A percentile compares a stretch with the other conserved stretches of the same genome.
Evolutionary conservation across 2,797 vertebrate species (phyloP).

Genomic region (Gila robusta): DNA sequence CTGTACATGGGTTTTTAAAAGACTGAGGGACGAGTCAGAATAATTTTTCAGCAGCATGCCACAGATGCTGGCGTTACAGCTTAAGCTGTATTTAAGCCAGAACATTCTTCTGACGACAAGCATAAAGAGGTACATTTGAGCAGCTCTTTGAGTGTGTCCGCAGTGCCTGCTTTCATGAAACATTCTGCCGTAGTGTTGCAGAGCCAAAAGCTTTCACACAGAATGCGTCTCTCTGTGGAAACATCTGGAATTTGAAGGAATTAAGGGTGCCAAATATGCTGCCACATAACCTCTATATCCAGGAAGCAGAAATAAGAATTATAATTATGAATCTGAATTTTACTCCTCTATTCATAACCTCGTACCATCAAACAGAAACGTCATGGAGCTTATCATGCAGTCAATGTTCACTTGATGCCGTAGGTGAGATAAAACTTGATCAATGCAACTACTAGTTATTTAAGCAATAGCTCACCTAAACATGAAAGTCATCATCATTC

Average conservation of each 20-base stretch:
- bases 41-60: constrained; percentile 46
- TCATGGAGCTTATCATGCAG: background rate
- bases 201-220: constrained; percentile 41
- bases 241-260: constrained; percentile 48
- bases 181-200: constrained; percentile 27
- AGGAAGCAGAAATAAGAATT: constrained; percentile 54
- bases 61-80: constrained; percentile 37
- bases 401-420: background rate
- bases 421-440: background rate
- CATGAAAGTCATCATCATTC: background rate
- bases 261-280: constrained; percentile 41
- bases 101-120: constrained; percentile 49
- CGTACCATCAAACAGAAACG: background rate
- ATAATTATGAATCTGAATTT: constrained; percentile 51
- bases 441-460: background rate
- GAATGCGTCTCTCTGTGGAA: constrained; percentile 46
- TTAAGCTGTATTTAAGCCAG: constrained; percentile 41
- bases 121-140: constrained; percentile 42
- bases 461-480: background rate
- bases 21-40: constrained; percentile 36
- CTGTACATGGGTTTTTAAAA: constrained; percentile 20
- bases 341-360: constrained; percentile 1
- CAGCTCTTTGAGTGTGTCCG: constrained; percentile 27
- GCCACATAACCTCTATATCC: constrained; percentile 53
- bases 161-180: constrained; percentile 32